Evolutionary conservation across 2,797 vertebrate species (phyloP), one percentile per base, ranked within the genome.

Genomic region (Etheostoma nigrum): DNA sequence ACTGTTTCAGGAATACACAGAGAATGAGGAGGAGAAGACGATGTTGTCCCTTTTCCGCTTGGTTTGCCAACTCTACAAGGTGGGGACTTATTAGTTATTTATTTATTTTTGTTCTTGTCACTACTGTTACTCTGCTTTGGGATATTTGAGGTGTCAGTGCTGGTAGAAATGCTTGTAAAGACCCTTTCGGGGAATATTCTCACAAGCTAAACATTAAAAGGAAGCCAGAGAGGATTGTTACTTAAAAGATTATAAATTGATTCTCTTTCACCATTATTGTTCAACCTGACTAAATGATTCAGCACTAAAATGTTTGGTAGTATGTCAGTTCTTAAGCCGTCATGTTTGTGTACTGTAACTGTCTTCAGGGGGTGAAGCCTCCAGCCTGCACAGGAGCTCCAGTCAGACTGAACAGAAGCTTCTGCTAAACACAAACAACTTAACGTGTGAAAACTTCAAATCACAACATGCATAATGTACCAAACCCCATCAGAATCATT

Each of bases 41-140:
- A 79, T 86, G 70, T 75, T 48, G 0, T 93, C 95, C 0, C 95
- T 98, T 51, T 95, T 97, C 76, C 84, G 18, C 16, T 69, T 96
- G 14, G 91, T 97, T 36, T 99, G 97, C 67, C 84, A 78, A 2
- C 75, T 95, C 42, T 98, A 98, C 80, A 92, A 96, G 94, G 97
- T 96, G 83, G 93, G 92, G 3, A 69, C 12, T 44, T 14, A 1
- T 3, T 13, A 23, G 5, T 3, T n/a, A 21, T 8, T n/a, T 25
- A 4, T 49, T 18, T 33, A 11, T 16, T 1, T 58, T n/a, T n/a
- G 36, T 5, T 7, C 10, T 18, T 2, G 4, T 33, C 18, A 1
- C 36, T 21, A 48, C 23, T 52, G n/a, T 45, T 60, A 33, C 12
- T 71, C 2, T 27, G 18, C 18, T 51, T 19, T 19, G n/a, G 10